A percentile compares a stretch with the other conserved stretches of the same genome.
phyloP scores from a whole-genome alignment of 2,113 vertebrate genomes.

The Rhombomys opimus region DNA sequence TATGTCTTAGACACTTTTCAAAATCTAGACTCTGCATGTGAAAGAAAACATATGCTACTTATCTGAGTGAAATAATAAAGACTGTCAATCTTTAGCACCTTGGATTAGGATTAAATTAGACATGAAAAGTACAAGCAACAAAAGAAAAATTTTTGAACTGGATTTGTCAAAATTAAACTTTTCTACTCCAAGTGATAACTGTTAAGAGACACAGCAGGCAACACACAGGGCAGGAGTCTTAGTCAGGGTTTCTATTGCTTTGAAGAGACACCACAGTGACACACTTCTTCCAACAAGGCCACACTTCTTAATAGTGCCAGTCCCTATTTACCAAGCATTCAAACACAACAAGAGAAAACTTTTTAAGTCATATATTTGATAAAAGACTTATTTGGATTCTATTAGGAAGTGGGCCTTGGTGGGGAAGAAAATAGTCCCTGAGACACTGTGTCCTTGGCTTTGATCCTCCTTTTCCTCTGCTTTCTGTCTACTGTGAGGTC shows the following conservation, averaged over 20 bases:
- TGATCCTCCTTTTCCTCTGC: background rate
- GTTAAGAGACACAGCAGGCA: background rate
- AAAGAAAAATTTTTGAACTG: background rate
- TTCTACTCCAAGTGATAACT: background rate
- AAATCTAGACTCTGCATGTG: background rate
- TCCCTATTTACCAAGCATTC: background rate
- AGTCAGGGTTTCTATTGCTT: background rate
- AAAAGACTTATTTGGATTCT: background rate
- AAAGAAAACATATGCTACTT: background rate
- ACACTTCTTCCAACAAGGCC: background rate
- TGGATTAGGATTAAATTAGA: background rate
- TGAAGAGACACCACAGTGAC: background rate
- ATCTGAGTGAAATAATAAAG: background rate
- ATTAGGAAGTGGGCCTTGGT: background rate
- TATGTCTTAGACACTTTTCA: background rate
- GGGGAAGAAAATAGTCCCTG: background rate
- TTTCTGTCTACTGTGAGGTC: background rate
- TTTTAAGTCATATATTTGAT: background rate
- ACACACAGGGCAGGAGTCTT: background rate
- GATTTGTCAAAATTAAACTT: conserved; percentile 2
- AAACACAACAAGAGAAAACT: background rate
- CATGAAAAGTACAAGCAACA: background rate
- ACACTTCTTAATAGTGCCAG: background rate
- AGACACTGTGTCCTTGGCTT: background rate
- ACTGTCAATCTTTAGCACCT: background rate